Conservation (phyloP, 2,888 invertebrate species). For the Eupelmus urozonus region DNA sequence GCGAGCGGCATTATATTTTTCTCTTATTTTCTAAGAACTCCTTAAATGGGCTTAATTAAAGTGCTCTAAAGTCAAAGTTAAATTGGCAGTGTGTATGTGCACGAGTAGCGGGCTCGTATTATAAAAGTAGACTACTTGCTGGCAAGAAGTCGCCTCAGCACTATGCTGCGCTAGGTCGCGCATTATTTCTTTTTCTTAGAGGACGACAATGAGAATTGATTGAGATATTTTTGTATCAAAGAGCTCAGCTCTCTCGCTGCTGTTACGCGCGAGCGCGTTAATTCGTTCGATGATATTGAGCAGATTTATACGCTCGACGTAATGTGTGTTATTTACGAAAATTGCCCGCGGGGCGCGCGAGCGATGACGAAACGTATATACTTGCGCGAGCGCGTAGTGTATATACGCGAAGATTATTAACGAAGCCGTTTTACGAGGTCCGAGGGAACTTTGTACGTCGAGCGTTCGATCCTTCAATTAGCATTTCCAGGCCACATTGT, state of each 20-base stretch:
- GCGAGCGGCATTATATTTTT: too few relatives aligned
- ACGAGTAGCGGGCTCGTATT: not conserved
- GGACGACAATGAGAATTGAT: conserved; percentile 55
- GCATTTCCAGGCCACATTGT: conserved; percentile 73
- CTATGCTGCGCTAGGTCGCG: too few relatives aligned
- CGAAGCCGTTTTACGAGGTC: conserved; percentile 51
- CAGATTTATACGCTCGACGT: conserved; percentile 50
- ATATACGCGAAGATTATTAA: conserved; percentile 50
- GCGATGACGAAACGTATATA: conserved; percentile 37
- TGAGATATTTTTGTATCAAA: conserved; percentile 50
- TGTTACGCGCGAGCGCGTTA: conserved; percentile 38
- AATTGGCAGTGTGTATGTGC: conserved; percentile 10
- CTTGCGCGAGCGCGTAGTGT: not conserved
- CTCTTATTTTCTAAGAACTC: conserved; percentile 45
- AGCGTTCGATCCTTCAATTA: conserved; percentile 72
- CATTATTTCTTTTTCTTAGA: not conserved
- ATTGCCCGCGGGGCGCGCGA: conserved; percentile 29
- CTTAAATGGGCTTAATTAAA: conserved; percentile 49
- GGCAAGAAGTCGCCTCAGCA: too few relatives aligned
- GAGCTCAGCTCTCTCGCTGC: too few relatives aligned
- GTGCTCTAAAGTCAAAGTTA: conserved; percentile 27
- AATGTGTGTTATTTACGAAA: conserved; percentile 52
- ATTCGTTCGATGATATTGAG: conserved; percentile 54
- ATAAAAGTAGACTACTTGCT: too few relatives aligned
- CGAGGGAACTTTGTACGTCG: conserved; percentile 29